Base-by-base conservation (phyloP, 2,113 vertebrate genomes). In the Poicephalus gulielmi region DNA sequence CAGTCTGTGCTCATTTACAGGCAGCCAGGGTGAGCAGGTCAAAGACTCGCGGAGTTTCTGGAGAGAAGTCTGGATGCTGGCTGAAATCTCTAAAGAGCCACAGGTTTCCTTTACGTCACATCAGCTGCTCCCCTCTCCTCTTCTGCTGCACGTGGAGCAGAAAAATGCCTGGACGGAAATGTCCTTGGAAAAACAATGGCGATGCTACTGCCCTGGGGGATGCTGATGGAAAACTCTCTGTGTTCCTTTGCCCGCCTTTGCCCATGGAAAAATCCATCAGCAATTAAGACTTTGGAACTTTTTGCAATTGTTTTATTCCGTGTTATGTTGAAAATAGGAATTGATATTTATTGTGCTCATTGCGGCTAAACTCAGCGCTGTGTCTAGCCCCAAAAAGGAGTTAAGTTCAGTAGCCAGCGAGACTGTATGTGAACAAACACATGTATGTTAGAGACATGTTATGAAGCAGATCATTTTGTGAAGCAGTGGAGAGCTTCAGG, bases 381-480 rank as follows among this genome's bases (percentile, higher is more conserved):
- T 44, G 33, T 22, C 71, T n/a, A 63, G 11, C 43, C 70, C 35
- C 39, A 1, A 43, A 67, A 69, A 33, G 13, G 30, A 50, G 24
- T 67, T 17, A 31, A 50, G 35, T 68, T 49, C 6, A 10, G 25
- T 4, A 71, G 20, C 17, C 57, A 46, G 37, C 19, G 41, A 59
- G 47, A 43, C 23, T 2, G 1, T 30, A 27, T 2, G 5, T 28
- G 35, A 23, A 20, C 9, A 60, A 66, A 74, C 25, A 19, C 0
- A 8, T 11, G 39, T 2, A 7, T 2, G 35, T 10, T 43, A 25
- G 30, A 33, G 35, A 8, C 22, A 43, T 5, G 5, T 24, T 7
- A n/a, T 2, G 28, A 50, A 68, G 31, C 27, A 82, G 50, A 52
- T 46, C 15, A 50, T 60, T 76, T 9, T 9, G 13, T 55, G 76